These are phyloP conservation scores for Andrena chrysosceles DNA, from an alignment of 2,888 invertebrate genomes.

Conservation along the genomic window DNA sequence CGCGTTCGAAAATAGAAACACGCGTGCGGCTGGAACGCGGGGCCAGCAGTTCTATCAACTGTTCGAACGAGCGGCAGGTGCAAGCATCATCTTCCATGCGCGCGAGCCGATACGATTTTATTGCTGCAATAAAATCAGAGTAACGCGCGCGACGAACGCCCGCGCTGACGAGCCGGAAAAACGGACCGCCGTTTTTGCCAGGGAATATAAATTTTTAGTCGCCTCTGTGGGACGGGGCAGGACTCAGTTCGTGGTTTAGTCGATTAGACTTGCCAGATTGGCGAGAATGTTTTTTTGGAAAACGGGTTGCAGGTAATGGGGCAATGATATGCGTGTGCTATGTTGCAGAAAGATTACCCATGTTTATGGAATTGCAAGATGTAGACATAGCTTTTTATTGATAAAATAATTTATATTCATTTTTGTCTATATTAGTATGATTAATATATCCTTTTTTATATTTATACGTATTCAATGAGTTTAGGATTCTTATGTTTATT, in stretches of 20 bases:
- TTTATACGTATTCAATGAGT: no score
- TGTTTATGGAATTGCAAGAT: not conserved
- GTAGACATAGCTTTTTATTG: not conserved
- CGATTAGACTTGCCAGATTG: constrained; percentile 56
- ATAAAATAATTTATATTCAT: not conserved
- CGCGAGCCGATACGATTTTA: constrained; percentile 52
- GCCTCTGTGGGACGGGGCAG: constrained; percentile 7
- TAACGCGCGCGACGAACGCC: constrained; percentile 46
- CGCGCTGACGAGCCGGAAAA: constrained; percentile 44
- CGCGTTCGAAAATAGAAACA: constrained; percentile 52
- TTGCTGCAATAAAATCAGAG: constrained; percentile 60
- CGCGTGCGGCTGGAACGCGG: not conserved
- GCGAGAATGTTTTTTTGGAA: not conserved
- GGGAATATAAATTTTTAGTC: constrained; percentile 62
- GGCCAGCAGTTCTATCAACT: constrained; percentile 56
- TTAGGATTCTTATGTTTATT: no score
- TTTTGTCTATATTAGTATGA: no score
- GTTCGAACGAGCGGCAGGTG: constrained; percentile 57
- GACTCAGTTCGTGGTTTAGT: constrained; percentile 38
- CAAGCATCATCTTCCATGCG: constrained; percentile 56
- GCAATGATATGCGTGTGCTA: not conserved
- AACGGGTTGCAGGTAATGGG: not conserved
- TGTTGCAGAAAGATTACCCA: not conserved
- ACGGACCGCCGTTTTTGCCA: constrained; percentile 38
- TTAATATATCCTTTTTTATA: no score